Evolutionary conservation across 2,797 vertebrate genomes (phyloP).

Genomic region (Cygnus olor): DNA sequence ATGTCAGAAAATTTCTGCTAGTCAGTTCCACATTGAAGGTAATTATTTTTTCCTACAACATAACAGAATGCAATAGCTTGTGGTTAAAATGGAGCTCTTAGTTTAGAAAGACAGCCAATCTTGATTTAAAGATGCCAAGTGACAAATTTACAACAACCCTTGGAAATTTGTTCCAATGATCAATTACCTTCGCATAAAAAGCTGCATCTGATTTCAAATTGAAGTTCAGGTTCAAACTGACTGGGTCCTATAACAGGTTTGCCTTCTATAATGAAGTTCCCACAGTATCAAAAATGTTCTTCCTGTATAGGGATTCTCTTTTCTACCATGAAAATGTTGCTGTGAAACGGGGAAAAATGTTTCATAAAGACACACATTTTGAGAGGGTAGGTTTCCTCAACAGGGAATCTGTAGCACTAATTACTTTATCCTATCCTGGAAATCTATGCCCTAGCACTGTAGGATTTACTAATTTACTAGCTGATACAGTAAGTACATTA

Average conservation of each 20-base stretch:
- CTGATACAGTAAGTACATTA: neutral
- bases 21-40: neutral
- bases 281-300: neutral
- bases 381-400: neutral
- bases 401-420: neutral
- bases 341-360: neutral
- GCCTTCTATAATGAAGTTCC: neutral
- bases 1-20: neutral
- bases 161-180: neutral
- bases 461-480: neutral
- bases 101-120: neutral
- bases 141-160: neutral
- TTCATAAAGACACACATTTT: neutral
- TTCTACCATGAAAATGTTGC: neutral
- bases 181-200: neutral
- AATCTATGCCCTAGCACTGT: neutral
- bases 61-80: neutral
- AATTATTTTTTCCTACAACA: neutral
- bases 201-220: neutral
- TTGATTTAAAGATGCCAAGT: neutral
- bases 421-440: neutral
- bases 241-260: neutral
- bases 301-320: neutral
- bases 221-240: neutral
- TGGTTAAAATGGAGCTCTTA: neutral